Percentiles rank a stretch among this genome's conserved stretches.
These are phyloP conservation scores for Macroramphosus scolopax DNA, from an alignment of 2,797 vertebrate genomes.

Conservation along the genomic window DNA sequence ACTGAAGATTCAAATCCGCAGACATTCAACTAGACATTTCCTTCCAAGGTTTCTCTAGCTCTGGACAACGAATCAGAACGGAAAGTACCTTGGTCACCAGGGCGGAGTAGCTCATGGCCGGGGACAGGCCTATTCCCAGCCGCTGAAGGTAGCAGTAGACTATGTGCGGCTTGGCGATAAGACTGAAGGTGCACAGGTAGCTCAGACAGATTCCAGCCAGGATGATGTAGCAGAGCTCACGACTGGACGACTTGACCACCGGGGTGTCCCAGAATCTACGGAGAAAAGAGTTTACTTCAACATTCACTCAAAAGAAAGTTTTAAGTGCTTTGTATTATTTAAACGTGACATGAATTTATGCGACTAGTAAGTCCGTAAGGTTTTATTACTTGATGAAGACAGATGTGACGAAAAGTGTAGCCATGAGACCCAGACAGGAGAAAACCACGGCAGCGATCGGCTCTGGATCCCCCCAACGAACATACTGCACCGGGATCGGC, in stretches of 20 bases:
- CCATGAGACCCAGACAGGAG: constrained; percentile 91
- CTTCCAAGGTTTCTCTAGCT: constrained; percentile 9
- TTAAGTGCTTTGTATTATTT: too few species aligned
- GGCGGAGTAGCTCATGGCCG: constrained; percentile 98
- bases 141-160: constrained; percentile 96
- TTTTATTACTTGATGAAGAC: constrained; percentile 91
- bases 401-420: constrained; percentile 93
- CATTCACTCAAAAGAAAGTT: too few species aligned
- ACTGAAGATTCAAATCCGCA: too few species aligned
- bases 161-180: constrained; percentile 93
- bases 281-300: too few species aligned
- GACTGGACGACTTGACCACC: constrained; percentile 97
- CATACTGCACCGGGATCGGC: constrained; percentile 92
- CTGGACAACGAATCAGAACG: neutral
- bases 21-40: too few species aligned
- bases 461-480: constrained; percentile 96
- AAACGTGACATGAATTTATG: too few species aligned
- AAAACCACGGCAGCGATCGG: constrained; percentile 98
- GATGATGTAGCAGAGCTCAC: constrained; percentile 99
- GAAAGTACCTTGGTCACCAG: constrained; percentile 88
- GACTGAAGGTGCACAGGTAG: constrained; percentile 96
- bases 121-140: constrained; percentile 94
- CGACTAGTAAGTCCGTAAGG: too few species aligned
- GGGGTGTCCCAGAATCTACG: constrained; percentile 91
- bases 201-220: constrained; percentile 94